A percentile compares a stretch with the other conserved stretches of the same genome.
phyloP scores from a whole-genome alignment of 1,140 invertebrate genomes.

The Triops longicaudatus region DNA sequence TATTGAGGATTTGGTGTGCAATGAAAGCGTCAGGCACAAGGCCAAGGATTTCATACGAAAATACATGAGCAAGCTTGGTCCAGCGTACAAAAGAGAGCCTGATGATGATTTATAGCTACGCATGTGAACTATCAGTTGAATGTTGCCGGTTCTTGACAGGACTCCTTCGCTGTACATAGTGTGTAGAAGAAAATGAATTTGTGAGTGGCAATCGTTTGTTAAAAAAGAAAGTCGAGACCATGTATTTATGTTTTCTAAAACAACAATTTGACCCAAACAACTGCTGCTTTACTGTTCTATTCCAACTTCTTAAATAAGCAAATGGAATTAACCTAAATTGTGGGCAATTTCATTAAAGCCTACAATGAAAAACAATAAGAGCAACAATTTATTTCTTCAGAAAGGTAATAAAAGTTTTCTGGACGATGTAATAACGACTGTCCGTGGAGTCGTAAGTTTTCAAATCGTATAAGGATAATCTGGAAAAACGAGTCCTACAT shows the following conservation, averaged over 20 bases:
- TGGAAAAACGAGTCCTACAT: no score
- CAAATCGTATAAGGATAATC: no score
- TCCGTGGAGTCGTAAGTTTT: no score
- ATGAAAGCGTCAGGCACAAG: constrained; percentile 86
- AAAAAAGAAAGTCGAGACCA: background rate
- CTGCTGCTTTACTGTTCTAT: background rate
- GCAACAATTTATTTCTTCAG: no score
- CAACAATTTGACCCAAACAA: background rate
- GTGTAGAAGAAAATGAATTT: background rate
- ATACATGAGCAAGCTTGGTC: constrained; percentile 87
- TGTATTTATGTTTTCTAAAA: constrained; percentile 4
- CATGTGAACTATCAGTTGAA: background rate
- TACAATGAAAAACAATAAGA: no score
- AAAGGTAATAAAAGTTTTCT: no score
- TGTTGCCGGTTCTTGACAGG: background rate
- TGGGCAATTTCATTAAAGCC: no score
- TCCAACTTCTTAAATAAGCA: background rate
- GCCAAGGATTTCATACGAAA: constrained; percentile 89
- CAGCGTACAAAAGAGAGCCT: constrained; percentile 39
- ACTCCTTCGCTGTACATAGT: background rate
- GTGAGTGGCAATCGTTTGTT: background rate
- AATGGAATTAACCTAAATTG: no score
- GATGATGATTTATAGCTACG: constrained; percentile 27
- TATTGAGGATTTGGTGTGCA: constrained; percentile 77
- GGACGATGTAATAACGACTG: no score